Evolutionary conservation across 2,113 vertebrate species (phyloP).

Genomic region (Proterorhinus semilunaris): DNA sequence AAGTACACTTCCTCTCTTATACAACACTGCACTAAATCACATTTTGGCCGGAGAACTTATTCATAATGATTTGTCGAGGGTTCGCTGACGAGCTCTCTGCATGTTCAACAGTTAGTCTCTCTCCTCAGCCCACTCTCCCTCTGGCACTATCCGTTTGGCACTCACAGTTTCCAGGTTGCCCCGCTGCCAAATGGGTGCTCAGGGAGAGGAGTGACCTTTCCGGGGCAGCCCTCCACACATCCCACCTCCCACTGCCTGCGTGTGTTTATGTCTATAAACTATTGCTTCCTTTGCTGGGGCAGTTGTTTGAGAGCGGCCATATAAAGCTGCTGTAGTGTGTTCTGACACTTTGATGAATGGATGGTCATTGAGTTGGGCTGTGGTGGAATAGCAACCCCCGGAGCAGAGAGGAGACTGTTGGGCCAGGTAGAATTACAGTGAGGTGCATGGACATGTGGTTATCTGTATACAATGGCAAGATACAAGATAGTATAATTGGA

Average conservation of each 20-base stretch:
- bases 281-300: conserved; percentile 64
- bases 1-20: no score
- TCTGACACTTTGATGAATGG: conserved; percentile 78
- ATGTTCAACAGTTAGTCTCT: conserved; percentile 47
- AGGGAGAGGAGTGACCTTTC: conserved; percentile 64
- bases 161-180: conserved; percentile 14
- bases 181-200: conserved; percentile 40
- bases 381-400: conserved; percentile 58
- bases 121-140: conserved; percentile 32
- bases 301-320: conserved; percentile 62
- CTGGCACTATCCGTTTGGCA: conserved; percentile 46
- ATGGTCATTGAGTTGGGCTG: conserved; percentile 47
- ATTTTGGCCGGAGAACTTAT: background rate
- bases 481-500: no score
- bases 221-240: conserved; percentile 46
- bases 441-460: background rate
- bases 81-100: conserved; percentile 27
- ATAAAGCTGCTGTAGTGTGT: conserved; percentile 44
- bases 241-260: conserved; percentile 46
- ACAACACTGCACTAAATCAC: background rate
- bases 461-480: background rate
- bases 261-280: conserved; percentile 39
- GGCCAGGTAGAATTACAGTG: background rate
- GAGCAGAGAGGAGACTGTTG: conserved; percentile 39
- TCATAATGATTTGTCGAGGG: background rate